A percentile compares a stretch with the other conserved stretches of the same genome.
Evolutionary conservation across 1,140 invertebrate genomes (phyloP).

Genomic region (Drosophila parabipectinata): DNA sequence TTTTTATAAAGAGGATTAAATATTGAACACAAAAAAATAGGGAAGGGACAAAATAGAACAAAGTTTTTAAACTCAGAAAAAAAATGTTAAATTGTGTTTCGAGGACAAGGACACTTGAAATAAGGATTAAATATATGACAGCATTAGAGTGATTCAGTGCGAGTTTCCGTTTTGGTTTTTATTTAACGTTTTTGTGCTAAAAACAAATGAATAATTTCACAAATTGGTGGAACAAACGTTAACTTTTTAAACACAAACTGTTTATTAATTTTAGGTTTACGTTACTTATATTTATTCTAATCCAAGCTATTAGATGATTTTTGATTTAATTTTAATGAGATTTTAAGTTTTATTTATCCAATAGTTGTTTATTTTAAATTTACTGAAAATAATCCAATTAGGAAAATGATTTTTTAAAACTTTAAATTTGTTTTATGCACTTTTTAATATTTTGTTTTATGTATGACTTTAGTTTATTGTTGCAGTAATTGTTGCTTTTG

Average conservation of each 20-base stretch:
- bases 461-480: conserved; percentile 13
- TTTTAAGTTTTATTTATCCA: not conserved
- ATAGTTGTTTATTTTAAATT: conserved; percentile 2
- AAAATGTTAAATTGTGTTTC: not conserved
- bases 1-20: not conserved
- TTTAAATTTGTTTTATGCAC: conserved; percentile 10
- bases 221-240: not conserved
- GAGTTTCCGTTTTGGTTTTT: conserved; percentile 4
- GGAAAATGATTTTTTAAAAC: not conserved
- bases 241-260: conserved; percentile 1
- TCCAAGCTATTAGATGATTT: not conserved
- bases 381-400: not conserved
- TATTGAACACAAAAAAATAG: conserved; percentile 1
- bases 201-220: conserved; percentile 8
- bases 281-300: not conserved
- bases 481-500: conserved; percentile 22
- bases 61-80: conserved; percentile 11
- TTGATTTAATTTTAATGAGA: not conserved
- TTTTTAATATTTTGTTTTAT: conserved; percentile 9
- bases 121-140: conserved; percentile 38
- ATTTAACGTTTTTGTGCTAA: conserved; percentile 5
- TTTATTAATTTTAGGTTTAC: not conserved
- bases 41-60: not conserved
- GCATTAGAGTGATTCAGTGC: conserved; percentile 63
- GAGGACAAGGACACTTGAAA: conserved; percentile 35